A percentile compares a stretch with the other conserved stretches of the same genome.
These are phyloP conservation scores for Sycophila texana DNA, from an alignment of 2,888 invertebrate species.

Conservation along the genomic window DNA sequence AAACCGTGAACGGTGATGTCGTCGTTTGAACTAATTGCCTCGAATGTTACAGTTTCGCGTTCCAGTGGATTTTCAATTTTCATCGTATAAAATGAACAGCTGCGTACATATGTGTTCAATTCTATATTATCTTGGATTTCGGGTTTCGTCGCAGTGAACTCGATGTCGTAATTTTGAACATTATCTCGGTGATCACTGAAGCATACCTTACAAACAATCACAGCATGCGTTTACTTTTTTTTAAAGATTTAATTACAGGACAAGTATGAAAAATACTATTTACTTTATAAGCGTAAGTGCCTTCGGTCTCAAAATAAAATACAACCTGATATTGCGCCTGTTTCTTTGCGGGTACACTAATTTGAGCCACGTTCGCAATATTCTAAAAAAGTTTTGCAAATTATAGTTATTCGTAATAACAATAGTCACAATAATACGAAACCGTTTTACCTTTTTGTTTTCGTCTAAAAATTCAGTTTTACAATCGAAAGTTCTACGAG, in stretches of 20 bases:
- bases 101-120: constrained; percentile 61
- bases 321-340: constrained; percentile 53
- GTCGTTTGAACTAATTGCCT: constrained; percentile 54
- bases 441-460: constrained; percentile 13
- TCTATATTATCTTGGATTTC: constrained; percentile 63
- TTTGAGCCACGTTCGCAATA: background rate
- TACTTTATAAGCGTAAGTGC: constrained; percentile 63
- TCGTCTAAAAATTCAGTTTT: constrained; percentile 56
- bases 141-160: constrained; percentile 64
- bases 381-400: constrained; percentile 8
- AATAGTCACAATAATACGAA: background rate
- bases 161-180: constrained; percentile 65
- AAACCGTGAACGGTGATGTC: constrained; percentile 40
- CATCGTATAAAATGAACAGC: constrained; percentile 56
- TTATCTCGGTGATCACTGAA: constrained; percentile 63
- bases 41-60: constrained; percentile 55
- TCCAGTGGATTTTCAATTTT: constrained; percentile 64
- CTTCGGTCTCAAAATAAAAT: constrained; percentile 61
- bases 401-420: background rate
- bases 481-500: constrained; percentile 61
- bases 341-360: constrained; percentile 60
- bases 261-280: background rate
- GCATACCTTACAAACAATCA: constrained; percentile 58
- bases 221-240: background rate
- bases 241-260: background rate